A percentile compares a stretch with the other conserved stretches of the same genome.
These are phyloP conservation scores for Zootermopsis nevadensis DNA, from an alignment of 2,888 invertebrate genomes.

Conservation along the genomic window DNA sequence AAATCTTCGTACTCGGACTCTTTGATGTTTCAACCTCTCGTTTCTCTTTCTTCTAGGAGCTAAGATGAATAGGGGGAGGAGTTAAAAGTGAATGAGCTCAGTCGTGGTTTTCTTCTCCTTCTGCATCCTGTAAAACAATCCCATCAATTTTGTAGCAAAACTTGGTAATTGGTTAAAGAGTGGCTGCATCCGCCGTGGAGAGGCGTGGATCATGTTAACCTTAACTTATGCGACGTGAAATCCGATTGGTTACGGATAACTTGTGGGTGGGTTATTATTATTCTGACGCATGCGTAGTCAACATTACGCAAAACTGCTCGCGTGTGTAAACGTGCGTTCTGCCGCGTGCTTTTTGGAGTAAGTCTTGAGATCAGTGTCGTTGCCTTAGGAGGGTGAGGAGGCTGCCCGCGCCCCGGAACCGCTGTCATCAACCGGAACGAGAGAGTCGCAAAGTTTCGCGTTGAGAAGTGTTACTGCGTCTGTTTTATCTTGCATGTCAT, in stretches of 20 bases:
- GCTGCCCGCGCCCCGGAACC: not conserved
- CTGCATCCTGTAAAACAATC: not conserved
- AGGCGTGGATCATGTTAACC: slow-evolving; percentile 8
- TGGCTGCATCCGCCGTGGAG: not conserved
- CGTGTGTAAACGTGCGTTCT: slow-evolving; percentile 24
- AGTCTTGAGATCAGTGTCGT: not conserved
- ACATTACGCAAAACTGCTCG: not conserved
- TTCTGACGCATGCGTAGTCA: slow-evolving; percentile 7
- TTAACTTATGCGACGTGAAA: slow-evolving; percentile 11
- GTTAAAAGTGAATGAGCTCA: slow-evolving; percentile 18
- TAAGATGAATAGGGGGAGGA: not conserved
- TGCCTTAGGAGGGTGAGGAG: not conserved
- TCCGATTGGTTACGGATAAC: slow-evolving; percentile 3
- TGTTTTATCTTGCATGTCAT: too few species aligned
- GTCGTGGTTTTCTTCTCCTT: not conserved
- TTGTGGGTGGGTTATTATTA: slow-evolving; percentile 30
- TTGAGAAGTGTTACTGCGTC: too few species aligned
- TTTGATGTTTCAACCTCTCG: not conserved
- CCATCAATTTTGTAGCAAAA: not conserved
- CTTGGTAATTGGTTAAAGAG: slow-evolving; percentile 21
- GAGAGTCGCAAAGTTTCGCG: too few species aligned
- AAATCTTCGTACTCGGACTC: too few species aligned
- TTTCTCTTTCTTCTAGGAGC: not conserved
- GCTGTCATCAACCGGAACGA: not conserved
- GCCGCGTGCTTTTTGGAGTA: slow-evolving; percentile 23